Evolutionary conservation across 1,140 invertebrate genomes (phyloP).

Genomic region (Drosophila grimshawi): DNA sequence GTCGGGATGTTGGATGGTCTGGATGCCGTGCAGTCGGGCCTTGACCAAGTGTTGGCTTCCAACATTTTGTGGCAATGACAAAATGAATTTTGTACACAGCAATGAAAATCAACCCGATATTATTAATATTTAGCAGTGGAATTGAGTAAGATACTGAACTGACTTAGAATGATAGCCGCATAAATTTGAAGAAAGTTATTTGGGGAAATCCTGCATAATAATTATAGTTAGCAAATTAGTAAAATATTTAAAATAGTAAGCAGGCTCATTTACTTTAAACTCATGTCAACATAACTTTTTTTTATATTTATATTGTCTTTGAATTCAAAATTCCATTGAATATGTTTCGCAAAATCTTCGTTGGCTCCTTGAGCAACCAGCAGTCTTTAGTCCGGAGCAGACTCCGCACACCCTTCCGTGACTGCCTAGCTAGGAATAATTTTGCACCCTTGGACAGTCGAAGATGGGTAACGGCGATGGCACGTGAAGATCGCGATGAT

Average conservation of each 20-base stretch:
- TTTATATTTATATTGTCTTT: background rate
- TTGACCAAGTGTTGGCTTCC: slow-evolving; percentile 67
- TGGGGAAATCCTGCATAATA: too few relatives aligned
- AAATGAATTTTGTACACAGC: slow-evolving; percentile 52
- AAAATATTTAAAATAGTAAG: background rate
- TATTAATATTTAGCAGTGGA: background rate
- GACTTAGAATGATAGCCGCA: too few relatives aligned
- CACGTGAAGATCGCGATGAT: background rate
- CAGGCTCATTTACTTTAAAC: background rate
- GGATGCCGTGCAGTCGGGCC: background rate
- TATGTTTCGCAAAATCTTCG: slow-evolving; percentile 4
- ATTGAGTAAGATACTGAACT: too few relatives aligned
- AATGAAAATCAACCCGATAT: background rate
- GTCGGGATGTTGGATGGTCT: slow-evolving; percentile 17
- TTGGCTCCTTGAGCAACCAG: background rate
- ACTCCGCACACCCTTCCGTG: background rate
- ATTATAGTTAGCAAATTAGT: too few relatives aligned
- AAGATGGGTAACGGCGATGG: too few relatives aligned
- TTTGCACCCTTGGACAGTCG: background rate
- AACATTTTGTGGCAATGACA: slow-evolving; percentile 25
- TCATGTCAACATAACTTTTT: background rate
- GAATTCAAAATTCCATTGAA: slow-evolving; percentile 6
- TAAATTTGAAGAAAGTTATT: too few relatives aligned
- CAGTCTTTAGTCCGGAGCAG: background rate
- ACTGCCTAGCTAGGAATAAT: too few relatives aligned